These are phyloP conservation scores for Cuculus canorus DNA, from an alignment of 2,797 vertebrate genomes.

Conservation along the genomic window DNA sequence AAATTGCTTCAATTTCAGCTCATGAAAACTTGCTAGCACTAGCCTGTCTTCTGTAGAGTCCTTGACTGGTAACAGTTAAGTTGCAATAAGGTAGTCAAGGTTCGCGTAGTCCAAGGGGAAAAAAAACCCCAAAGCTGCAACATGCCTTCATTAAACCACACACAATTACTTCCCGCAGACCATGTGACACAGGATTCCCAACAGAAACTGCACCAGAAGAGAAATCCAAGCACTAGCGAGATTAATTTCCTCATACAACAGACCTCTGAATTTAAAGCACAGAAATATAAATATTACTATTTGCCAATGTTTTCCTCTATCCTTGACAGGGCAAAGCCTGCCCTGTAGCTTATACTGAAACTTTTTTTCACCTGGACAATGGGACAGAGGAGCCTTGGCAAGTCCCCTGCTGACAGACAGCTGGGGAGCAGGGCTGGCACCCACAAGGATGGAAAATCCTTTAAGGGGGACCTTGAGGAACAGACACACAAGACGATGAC, in stretches of 20 bases:
- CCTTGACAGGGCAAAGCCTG: not conserved
- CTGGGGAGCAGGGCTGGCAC: rapidly evolving
- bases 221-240: not conserved
- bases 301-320: not conserved
- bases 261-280: not conserved
- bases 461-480: not conserved
- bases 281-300: not conserved
- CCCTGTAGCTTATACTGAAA: not conserved
- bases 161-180: not conserved
- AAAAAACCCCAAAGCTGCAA: not conserved
- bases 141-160: not conserved
- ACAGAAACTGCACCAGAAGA: not conserved
- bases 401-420: not conserved
- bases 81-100: not conserved
- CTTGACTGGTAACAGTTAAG: not conserved
- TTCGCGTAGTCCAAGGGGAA: not conserved
- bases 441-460: not conserved
- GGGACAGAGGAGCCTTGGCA: not conserved
- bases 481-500: rapidly evolving
- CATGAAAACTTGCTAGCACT: not conserved
- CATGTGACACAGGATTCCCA: not conserved
- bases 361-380: not conserved
- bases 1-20: not conserved
- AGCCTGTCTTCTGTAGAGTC: not conserved
- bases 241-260: not conserved